Evolutionary conservation across 2,797 vertebrate species (phyloP).

Genomic region (Manis pentadactyla): DNA sequence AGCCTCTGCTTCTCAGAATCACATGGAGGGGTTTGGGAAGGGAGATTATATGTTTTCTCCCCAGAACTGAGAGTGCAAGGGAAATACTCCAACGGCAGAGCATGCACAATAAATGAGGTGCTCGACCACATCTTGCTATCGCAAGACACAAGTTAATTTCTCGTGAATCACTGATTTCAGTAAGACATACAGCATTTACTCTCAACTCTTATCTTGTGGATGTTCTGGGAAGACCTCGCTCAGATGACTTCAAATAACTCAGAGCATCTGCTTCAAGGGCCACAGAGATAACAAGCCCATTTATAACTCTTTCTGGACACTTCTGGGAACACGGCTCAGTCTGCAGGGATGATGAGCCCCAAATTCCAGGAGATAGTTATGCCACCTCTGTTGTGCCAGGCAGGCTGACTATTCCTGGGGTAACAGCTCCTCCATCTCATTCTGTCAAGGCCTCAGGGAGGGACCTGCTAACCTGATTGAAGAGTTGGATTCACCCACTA

Average conservation of each 20-base stretch:
- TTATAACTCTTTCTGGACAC: constrained; percentile 27
- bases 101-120: not conserved
- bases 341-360: not conserved
- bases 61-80: not conserved
- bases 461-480: not conserved
- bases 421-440: not conserved
- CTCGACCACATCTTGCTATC: not conserved
- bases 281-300: constrained; percentile 64
- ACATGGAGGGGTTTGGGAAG: not conserved
- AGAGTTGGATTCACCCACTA: not conserved
- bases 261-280: constrained; percentile 64
- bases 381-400: not conserved
- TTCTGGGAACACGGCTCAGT: constrained; percentile 55
- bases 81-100: not conserved
- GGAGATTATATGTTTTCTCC: not conserved
- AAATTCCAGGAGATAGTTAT: not conserved
- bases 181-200: constrained; percentile 45
- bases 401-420: not conserved
- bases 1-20: not conserved
- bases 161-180: constrained; percentile 22
- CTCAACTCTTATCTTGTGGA: constrained; percentile 63
- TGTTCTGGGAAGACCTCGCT: constrained; percentile 67
- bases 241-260: constrained; percentile 61
- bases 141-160: not conserved
- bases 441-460: not conserved